Conservation (phyloP, 2,113 vertebrate genomes). For the Herpetotheres cachinnans region DNA sequence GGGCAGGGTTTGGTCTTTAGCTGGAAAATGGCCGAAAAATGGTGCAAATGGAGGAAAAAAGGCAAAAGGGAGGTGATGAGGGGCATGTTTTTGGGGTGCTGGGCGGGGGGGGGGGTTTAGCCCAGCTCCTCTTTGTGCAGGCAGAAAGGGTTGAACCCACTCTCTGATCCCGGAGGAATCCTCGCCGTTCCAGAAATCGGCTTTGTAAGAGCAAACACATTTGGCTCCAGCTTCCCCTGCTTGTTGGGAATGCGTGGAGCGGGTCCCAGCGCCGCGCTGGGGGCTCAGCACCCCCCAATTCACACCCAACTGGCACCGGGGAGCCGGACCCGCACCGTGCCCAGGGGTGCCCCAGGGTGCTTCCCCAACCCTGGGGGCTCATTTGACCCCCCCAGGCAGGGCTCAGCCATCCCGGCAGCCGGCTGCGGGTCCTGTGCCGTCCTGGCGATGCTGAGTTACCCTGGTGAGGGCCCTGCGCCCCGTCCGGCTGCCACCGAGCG, state of each 20-base stretch:
- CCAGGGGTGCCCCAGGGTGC: fast-evolving
- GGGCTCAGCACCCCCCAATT: not conserved
- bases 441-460: fast-evolving
- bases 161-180: not conserved
- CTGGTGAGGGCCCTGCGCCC: fast-evolving
- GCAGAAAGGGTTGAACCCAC: fast-evolving
- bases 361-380: not conserved
- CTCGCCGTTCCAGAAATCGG: not conserved
- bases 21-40: not conserved
- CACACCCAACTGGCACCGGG: fast-evolving
- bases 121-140: not conserved
- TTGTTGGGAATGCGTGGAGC: fast-evolving
- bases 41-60: fast-evolving
- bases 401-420: not conserved
- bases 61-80: not conserved
- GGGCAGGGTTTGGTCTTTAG: not conserved
- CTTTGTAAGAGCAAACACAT: fast-evolving
- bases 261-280: fast-evolving
- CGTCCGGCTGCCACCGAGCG: fast-evolving
- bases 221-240: not conserved
- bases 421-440: fast-evolving
- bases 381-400: fast-evolving
- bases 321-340: fast-evolving
- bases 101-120: not conserved
- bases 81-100: not conserved